Percentiles rank a stretch among this genome's conserved stretches.
Conservation (phyloP, 2,888 invertebrate genomes). For the Euspilapteryx auroguttella region DNA sequence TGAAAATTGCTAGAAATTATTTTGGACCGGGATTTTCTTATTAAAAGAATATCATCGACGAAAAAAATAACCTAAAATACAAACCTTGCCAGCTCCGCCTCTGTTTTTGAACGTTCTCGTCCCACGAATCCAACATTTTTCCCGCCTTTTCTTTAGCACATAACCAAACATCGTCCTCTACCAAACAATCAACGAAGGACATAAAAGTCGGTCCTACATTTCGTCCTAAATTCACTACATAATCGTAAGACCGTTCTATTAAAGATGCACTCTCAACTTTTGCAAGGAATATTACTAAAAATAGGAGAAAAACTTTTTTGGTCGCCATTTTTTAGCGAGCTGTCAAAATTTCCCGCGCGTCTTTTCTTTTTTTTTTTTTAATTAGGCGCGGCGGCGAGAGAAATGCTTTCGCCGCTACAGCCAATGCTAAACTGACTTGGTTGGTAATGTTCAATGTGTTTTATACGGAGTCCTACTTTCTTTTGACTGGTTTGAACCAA, state of each 20-base stretch:
- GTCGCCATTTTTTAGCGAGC: conserved; percentile 30
- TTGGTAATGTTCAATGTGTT: no score
- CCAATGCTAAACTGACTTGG: no score
- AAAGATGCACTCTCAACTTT: conserved; percentile 32
- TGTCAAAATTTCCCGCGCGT: no score
- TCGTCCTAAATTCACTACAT: conserved; percentile 37
- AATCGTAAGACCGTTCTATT: conserved; percentile 36
- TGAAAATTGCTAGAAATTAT: no score
- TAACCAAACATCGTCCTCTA: conserved; percentile 45
- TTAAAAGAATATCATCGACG: no score
- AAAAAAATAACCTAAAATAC: no score
- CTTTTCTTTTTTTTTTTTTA: no score
- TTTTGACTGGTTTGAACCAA: no score
- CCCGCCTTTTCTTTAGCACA: conserved; percentile 59
- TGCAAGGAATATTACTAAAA: conserved; percentile 10
- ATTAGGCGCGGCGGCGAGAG: no score
- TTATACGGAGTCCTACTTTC: no score
- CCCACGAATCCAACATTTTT: conserved; percentile 46
- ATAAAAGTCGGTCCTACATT: conserved; percentile 51
- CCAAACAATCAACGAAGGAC: conserved; percentile 55
- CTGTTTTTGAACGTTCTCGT: conserved; percentile 30
- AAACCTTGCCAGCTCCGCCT: conserved; percentile 40
- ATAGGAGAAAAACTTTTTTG: conserved; percentile 10
- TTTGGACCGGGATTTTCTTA: no score
- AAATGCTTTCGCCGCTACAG: no score